These are phyloP conservation scores for Dascillus cervinus DNA, from an alignment of 2,888 invertebrate genomes.

Conservation along the genomic window DNA sequence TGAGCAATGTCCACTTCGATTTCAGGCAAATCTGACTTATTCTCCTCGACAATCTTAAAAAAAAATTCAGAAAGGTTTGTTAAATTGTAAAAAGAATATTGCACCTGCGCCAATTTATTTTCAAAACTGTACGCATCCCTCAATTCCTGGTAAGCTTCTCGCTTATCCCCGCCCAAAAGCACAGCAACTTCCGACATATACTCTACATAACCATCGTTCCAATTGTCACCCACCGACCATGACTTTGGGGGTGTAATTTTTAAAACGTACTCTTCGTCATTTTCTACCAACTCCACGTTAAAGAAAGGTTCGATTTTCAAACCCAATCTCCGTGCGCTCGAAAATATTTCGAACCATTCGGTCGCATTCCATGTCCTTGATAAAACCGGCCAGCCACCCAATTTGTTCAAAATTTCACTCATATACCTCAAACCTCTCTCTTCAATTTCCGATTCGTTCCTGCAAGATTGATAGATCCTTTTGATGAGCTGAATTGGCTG, in stretches of 20 bases:
- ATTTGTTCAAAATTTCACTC: constrained; percentile 32
- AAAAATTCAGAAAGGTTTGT: too few relatives aligned
- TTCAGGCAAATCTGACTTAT: too few relatives aligned
- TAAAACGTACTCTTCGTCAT: too few relatives aligned
- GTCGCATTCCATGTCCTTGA: constrained; percentile 62
- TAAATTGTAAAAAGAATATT: too few relatives aligned
- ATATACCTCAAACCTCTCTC: constrained; percentile 4
- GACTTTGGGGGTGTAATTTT: too few relatives aligned
- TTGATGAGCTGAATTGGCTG: not conserved
- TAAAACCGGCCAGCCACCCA: constrained; percentile 86
- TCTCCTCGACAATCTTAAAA: too few relatives aligned
- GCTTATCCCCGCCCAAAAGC: constrained; percentile 19
- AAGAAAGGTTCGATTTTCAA: constrained; percentile 35
- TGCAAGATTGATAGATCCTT: not conserved
- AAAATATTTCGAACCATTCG: constrained; percentile 66
- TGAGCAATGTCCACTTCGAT: too few relatives aligned
- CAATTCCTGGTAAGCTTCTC: constrained; percentile 18
- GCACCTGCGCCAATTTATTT: constrained; percentile 20
- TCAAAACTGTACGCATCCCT: constrained; percentile 23
- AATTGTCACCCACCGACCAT: constrained; percentile 8
- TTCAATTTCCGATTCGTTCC: constrained; percentile 2
- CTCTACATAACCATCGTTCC: constrained; percentile 18
- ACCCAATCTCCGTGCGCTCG: constrained; percentile 64
- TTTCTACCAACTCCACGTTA: too few relatives aligned
- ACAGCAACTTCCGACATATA: constrained; percentile 24